A percentile compares a stretch with the other conserved stretches of the same genome.
Conservation (phyloP, 2,797 vertebrate genomes). For the Chelmon rostratus region DNA sequence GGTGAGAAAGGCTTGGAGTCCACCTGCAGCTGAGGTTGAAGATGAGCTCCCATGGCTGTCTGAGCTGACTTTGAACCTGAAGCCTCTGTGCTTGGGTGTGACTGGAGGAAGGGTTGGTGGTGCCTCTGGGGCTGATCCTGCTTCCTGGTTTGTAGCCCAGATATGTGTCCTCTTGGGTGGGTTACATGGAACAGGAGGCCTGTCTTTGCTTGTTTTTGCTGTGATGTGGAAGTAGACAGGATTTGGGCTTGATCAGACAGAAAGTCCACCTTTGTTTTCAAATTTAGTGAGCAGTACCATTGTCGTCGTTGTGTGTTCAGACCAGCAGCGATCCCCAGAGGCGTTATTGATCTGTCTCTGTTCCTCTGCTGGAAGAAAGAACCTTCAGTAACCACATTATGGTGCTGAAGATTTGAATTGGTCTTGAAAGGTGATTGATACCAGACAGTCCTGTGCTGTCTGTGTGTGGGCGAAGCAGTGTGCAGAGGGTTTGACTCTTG, state of each 20-base stretch:
- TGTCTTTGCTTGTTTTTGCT: constrained; percentile 14
- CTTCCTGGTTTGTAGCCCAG: constrained; percentile 22
- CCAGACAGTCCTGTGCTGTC: not conserved
- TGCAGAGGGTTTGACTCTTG: constrained; percentile 1
- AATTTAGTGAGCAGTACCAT: constrained; percentile 6
- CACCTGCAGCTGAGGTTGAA: constrained; percentile 16
- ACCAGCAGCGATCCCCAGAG: constrained; percentile 6
- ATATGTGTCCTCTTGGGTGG: not conserved
- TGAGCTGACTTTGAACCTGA: not conserved
- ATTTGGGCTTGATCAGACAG: constrained; percentile 18
- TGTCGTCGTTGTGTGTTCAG: constrained; percentile 31
- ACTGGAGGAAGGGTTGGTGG: not conserved
- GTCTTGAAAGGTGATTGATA: constrained; percentile 10
- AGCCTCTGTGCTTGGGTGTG: not conserved
- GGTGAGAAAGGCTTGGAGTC: constrained; percentile 14
- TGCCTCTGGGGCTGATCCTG: constrained; percentile 15
- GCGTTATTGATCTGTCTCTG: constrained; percentile 1
- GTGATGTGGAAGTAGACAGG: not conserved
- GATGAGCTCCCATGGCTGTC: not conserved
- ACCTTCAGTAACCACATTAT: not conserved
- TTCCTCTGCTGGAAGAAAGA: constrained; percentile 37
- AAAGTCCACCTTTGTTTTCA: constrained; percentile 35
- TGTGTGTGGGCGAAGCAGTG: not conserved
- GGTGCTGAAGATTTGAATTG: not conserved
- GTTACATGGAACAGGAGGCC: constrained; percentile 9